A percentile compares a stretch with the other conserved stretches of the same genome.
phyloP scores from a whole-genome alignment of 2,113 vertebrate species.

The Microcebus jonahi region DNA sequence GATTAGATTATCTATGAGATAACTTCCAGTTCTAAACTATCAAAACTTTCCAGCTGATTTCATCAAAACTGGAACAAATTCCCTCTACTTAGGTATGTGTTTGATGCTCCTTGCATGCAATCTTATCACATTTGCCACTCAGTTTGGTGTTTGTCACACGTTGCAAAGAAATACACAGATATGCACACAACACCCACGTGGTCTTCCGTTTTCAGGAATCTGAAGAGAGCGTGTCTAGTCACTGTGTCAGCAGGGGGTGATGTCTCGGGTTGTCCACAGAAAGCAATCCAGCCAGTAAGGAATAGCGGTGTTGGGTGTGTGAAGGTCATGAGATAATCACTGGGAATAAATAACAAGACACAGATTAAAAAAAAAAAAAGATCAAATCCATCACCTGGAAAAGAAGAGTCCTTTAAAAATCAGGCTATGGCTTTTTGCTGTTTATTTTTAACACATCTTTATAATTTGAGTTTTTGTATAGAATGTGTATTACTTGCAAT shows the following conservation, averaged over 20 bases:
- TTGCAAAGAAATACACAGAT: neutral
- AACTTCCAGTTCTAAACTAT: neutral
- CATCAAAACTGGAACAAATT: neutral
- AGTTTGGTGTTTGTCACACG: neutral
- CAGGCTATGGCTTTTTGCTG: neutral
- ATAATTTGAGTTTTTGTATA: slow-evolving; percentile 26
- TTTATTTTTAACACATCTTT: neutral
- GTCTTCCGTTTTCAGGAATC: neutral
- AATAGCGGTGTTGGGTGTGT: neutral
- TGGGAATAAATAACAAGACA: neutral
- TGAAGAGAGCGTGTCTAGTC: neutral
- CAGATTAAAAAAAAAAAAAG: neutral
- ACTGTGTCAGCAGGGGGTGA: neutral
- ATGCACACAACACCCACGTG: neutral
- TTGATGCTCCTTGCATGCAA: neutral
- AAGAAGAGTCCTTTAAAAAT: neutral
- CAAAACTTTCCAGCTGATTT: neutral
- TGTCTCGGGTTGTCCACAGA: neutral
- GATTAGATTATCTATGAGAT: neutral
- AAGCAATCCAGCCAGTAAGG: neutral
- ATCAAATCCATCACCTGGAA: neutral
- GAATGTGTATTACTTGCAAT: neutral
- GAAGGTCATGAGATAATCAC: neutral
- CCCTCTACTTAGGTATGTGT: neutral
- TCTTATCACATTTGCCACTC: neutral